Conservation (phyloP, 2,888 invertebrate genomes). For the Orthonevra nobilis region DNA sequence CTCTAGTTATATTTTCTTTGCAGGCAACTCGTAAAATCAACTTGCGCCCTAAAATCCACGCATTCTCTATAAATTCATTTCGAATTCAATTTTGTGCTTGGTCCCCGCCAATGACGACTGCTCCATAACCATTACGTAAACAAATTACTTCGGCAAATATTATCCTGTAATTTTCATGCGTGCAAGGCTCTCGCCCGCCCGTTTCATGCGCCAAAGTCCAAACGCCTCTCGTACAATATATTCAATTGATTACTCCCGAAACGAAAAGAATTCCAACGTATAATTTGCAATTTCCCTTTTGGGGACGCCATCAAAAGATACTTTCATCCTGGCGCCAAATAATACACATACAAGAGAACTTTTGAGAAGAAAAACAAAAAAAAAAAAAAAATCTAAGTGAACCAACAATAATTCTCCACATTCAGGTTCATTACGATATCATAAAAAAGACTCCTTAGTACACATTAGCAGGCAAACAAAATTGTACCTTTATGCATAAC, state of each 20-base stretch:
- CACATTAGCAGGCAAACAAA: constrained; percentile 61
- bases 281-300: constrained; percentile 55
- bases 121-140: constrained; percentile 26
- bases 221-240: constrained; percentile 13
- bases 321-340: not conserved
- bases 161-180: constrained; percentile 54
- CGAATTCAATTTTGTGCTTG: constrained; percentile 60
- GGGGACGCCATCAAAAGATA: constrained; percentile 12
- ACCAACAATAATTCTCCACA: constrained; percentile 62
- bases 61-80: no score
- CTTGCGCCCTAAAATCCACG: no score
- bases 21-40: no score
- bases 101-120: no score
- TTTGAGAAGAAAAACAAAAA: not conserved
- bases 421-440: constrained; percentile 66
- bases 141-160: constrained; percentile 51
- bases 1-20: no score
- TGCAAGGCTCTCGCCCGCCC: not conserved
- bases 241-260: constrained; percentile 65
- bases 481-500: constrained; percentile 49
- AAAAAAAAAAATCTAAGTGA: constrained; percentile 19
- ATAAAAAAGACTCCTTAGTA: constrained; percentile 66
- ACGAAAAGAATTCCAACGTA: constrained; percentile 45
- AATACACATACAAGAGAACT: not conserved
- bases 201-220: not conserved